A percentile compares a stretch with the other conserved stretches of the same genome.
These are phyloP conservation scores for Onychostruthus taczanowskii DNA, from an alignment of 2,113 vertebrate species.

Conservation along the genomic window DNA sequence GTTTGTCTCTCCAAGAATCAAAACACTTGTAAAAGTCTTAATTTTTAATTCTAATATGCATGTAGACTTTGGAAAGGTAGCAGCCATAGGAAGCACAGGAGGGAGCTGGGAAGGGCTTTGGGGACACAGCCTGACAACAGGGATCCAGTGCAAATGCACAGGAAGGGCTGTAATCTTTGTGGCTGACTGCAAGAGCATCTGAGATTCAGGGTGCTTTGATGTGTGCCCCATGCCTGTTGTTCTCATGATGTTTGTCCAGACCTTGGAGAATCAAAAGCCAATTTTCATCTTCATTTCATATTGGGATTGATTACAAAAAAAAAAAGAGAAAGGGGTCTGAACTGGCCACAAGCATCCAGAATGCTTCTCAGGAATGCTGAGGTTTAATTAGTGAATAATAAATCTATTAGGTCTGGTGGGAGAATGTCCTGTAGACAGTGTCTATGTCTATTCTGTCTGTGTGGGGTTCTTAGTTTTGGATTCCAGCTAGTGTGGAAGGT, in stretches of 20 bases:
- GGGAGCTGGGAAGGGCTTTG: background rate
- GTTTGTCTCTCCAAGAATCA: background rate
- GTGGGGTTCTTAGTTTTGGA: background rate
- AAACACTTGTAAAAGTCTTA: background rate
- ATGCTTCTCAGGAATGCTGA: background rate
- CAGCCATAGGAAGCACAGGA: background rate
- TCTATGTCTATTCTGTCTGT: background rate
- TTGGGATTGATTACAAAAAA: background rate
- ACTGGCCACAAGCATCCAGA: background rate
- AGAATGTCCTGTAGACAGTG: background rate
- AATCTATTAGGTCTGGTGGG: background rate
- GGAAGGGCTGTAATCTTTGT: background rate
- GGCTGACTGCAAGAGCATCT: background rate
- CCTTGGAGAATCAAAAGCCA: background rate
- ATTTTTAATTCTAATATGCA: background rate
- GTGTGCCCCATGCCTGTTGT: background rate
- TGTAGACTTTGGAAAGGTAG: background rate
- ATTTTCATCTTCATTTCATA: background rate
- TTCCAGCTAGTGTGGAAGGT: fast-evolving
- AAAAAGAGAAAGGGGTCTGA: background rate
- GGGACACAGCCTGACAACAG: background rate
- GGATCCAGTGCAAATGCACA: background rate
- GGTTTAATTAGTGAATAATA: background rate
- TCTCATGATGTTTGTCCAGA: background rate
- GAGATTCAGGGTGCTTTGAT: background rate